Base-by-base conservation (phyloP, 2,113 vertebrate species). In the Vireo altiloquus region DNA sequence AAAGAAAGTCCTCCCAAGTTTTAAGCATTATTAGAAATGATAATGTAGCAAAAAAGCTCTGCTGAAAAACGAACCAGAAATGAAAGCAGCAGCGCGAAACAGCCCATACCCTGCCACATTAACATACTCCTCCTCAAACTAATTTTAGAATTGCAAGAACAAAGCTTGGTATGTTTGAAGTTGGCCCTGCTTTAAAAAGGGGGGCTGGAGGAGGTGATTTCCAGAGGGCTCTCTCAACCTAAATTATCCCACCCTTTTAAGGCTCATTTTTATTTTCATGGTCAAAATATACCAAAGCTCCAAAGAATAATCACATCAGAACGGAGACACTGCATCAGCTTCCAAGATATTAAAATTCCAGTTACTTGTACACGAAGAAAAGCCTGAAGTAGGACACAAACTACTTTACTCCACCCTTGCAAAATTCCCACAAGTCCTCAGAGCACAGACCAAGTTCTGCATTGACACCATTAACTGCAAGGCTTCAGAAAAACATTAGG, bases 81-180 rank as follows among this genome's bases (percentile, higher is more conserved):
- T 83, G 75, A 96, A 96, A 93, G 75, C 9, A 88, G 78, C 87
- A 95, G 93, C 94, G 91, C 13, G 0, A 85, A 82, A 19, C 87
- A 94, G 70, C 84, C 84, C 70, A n/a, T 79, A 74, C 33, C 57
- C 92, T 65, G 20, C 71, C 13, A 9, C 91, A 94, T 96, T 96
- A 96, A 72, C 94, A 95, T 94, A 96, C 88, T 95, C 95, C 95
- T 96, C 92, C 95, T 95, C 94, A 92, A 71, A 57, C 94, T 94
- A 94, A 94, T 88, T 94, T 95, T 96, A 95, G 93, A 66, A 83
- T 39, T 93, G 52, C 40, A 82, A 94, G 95, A 95, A 95, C 94
- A 94, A 87, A 93, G 87, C 65, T 78, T 10, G 54, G 0, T 64
- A 75, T 66, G 79, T 63, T 88, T 83, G 64, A 93, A 88, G 82